phyloP scores from a whole-genome alignment of 1,140 invertebrate species.

The Ips nitidus region DNA sequence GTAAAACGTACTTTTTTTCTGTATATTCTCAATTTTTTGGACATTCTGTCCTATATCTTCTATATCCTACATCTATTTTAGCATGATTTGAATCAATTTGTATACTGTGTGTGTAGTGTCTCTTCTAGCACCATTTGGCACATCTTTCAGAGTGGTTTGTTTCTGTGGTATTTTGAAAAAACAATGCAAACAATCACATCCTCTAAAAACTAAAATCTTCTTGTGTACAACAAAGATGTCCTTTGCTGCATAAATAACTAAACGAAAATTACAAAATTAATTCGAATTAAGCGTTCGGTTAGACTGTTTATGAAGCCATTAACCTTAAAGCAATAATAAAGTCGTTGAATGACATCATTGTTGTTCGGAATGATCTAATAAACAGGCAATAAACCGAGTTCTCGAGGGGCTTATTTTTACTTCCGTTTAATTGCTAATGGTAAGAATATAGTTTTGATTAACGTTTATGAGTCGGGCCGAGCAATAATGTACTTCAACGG shows the following conservation, averaged over 20 bases:
- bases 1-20: too few relatives aligned
- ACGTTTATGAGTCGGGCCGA: neutral
- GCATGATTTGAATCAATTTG: too few relatives aligned
- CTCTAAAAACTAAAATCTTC: neutral
- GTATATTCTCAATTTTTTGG: too few relatives aligned
- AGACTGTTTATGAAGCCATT: neutral
- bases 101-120: too few relatives aligned
- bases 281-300: neutral
- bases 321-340: conserved; percentile 2
- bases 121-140: too few relatives aligned
- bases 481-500: neutral
- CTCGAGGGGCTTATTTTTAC: conserved; percentile 1
- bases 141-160: too few relatives aligned
- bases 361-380: neutral
- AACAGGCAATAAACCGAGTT: neutral
- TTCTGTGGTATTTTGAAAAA: neutral
- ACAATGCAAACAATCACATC: neutral
- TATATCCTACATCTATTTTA: too few relatives aligned
- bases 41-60: too few relatives aligned
- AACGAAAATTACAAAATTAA: too few relatives aligned
- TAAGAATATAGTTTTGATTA: conserved; percentile 4
- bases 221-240: too few relatives aligned
- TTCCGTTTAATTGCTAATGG: conserved; percentile 2
- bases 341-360: conserved; percentile 1
- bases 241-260: too few relatives aligned